These are phyloP conservation scores for Epirrhoe alternata DNA, from an alignment of 2,888 invertebrate genomes.

Conservation along the genomic window DNA sequence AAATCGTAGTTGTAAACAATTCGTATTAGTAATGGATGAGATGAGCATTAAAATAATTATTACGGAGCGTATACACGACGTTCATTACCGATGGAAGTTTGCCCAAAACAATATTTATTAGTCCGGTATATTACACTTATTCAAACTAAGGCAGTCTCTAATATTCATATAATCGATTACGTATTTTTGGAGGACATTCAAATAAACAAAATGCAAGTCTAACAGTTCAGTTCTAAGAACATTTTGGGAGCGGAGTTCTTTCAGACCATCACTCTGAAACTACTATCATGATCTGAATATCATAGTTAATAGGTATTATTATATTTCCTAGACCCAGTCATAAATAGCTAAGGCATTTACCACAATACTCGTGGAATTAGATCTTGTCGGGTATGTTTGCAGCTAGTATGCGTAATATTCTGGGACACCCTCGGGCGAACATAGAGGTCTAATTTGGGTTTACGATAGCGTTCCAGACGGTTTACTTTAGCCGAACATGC, in stretches of 20 bases:
- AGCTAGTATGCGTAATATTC: slow-evolving; percentile 35
- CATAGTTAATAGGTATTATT: no score
- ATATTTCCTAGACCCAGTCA: slow-evolving; percentile 29
- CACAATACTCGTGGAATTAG: slow-evolving; percentile 31
- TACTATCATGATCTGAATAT: no score
- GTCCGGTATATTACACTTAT: slow-evolving; percentile 34
- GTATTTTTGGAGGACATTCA: no score
- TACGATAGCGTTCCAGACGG: slow-evolving; percentile 29
- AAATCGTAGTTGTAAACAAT: slow-evolving; percentile 52
- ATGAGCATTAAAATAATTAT: slow-evolving; percentile 60
- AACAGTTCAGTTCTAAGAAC: no score
- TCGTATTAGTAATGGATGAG: slow-evolving; percentile 45
- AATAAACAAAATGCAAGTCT: neutral
- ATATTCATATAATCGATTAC: slow-evolving; percentile 1
- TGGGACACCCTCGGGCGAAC: slow-evolving; percentile 29
- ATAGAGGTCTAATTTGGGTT: slow-evolving; percentile 34
- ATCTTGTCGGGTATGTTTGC: slow-evolving; percentile 25
- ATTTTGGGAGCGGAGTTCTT: no score
- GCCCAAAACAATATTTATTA: slow-evolving; percentile 65
- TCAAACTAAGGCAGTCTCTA: slow-evolving; percentile 21
- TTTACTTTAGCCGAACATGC: slow-evolving; percentile 11
- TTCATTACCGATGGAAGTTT: slow-evolving; percentile 63
- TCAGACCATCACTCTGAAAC: neutral
- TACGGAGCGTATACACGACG: slow-evolving; percentile 52
- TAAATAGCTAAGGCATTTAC: slow-evolving; percentile 20